Conservation (phyloP, 2,888 invertebrate genomes). For the Leptopilina myrica region DNA sequence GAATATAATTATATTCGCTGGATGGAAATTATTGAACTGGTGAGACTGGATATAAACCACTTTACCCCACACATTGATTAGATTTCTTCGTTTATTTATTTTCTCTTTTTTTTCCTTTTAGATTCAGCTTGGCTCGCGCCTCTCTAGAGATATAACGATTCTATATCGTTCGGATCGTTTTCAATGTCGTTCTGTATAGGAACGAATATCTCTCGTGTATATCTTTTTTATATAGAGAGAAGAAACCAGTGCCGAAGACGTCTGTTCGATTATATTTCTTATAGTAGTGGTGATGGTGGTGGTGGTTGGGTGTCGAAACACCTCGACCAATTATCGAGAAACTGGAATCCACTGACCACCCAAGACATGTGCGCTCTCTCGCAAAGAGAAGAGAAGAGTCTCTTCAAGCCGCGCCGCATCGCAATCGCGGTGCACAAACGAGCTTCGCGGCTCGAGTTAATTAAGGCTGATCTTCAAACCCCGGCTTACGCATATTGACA, state of each 20-base stretch:
- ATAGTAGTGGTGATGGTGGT: constrained; percentile 62
- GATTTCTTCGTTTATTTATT: constrained; percentile 21
- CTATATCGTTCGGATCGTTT: constrained; percentile 66
- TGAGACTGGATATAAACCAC: constrained; percentile 5
- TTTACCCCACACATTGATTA: constrained; percentile 35
- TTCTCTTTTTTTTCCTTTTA: not conserved
- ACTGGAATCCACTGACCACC: constrained; percentile 75
- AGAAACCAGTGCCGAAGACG: constrained; percentile 54
- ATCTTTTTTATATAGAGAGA: constrained; percentile 43
- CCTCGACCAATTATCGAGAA: constrained; percentile 77
- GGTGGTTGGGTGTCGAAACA: constrained; percentile 75
- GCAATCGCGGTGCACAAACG: constrained; percentile 50
- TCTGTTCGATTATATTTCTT: constrained; percentile 60
- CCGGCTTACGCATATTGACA: constrained; percentile 56
- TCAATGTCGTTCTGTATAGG: constrained; percentile 57
- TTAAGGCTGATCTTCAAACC: constrained; percentile 59
- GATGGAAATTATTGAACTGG: constrained; percentile 18
- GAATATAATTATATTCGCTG: constrained; percentile 27
- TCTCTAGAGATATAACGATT: constrained; percentile 55
- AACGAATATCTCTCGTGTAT: constrained; percentile 59
- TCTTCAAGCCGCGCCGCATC: constrained; percentile 29
- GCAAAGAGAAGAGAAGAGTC: constrained; percentile 42
- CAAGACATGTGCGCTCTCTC: constrained; percentile 55
- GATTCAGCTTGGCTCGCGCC: constrained; percentile 9
- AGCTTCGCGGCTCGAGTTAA: constrained; percentile 57